Evolutionary conservation across 2,113 vertebrate species (phyloP).

Genomic region (Hemichromis elongatus): DNA sequence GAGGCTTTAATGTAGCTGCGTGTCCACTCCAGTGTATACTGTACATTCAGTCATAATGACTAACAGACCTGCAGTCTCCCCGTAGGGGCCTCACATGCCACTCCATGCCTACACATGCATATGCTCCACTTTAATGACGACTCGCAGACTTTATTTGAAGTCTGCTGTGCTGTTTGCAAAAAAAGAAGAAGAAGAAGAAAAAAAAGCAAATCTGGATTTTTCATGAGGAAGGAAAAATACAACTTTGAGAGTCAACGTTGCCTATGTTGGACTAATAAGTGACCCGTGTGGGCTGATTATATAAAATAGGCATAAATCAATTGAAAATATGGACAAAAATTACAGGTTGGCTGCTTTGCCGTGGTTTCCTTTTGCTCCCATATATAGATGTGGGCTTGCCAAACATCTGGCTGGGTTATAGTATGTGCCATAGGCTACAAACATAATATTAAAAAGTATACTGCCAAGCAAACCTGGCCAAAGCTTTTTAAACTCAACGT

Average conservation of each 20-base stretch:
- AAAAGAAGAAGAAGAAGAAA: background rate
- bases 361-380: slow-evolving; percentile 3
- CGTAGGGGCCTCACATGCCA: slow-evolving; percentile 44
- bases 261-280: slow-evolving; percentile 7
- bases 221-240: slow-evolving; percentile 1
- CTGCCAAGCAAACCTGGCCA: background rate
- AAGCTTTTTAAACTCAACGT: background rate
- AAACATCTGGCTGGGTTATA: slow-evolving; percentile 59
- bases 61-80: slow-evolving; percentile 62
- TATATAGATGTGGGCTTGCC: slow-evolving; percentile 4
- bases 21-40: slow-evolving; percentile 64
- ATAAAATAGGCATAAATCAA: slow-evolving; percentile 14
- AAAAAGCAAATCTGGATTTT: background rate
- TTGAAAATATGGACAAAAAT: slow-evolving; percentile 39
- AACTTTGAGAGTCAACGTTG: background rate
- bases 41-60: slow-evolving; percentile 65
- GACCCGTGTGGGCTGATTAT: slow-evolving; percentile 8
- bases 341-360: slow-evolving; percentile 13
- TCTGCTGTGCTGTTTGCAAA: background rate
- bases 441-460: background rate
- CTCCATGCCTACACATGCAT: slow-evolving; percentile 60
- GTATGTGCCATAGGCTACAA: background rate
- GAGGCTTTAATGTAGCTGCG: slow-evolving; percentile 58
- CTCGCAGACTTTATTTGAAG: slow-evolving; percentile 45
- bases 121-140: slow-evolving; percentile 54